Evolutionary conservation across 2,797 vertebrate species (phyloP).

Genomic region (Cyclopterus lumpus): DNA sequence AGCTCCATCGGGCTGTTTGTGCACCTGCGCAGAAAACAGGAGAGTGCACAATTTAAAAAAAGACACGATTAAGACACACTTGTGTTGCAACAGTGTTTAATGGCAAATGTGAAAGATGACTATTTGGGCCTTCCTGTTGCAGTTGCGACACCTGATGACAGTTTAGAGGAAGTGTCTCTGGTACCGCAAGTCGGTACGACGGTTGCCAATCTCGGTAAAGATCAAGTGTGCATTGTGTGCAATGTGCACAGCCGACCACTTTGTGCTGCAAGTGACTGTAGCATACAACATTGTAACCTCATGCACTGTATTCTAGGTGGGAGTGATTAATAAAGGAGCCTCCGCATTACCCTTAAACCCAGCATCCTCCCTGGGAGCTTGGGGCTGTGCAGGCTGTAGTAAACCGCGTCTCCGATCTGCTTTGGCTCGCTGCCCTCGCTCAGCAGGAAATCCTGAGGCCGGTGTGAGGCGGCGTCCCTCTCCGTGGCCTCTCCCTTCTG

Average conservation of each 20-base stretch:
- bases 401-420: conserved; percentile 73
- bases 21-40: conserved; percentile 66
- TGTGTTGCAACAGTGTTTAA: not conserved
- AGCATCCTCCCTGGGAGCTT: conserved; percentile 71
- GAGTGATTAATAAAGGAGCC: not conserved
- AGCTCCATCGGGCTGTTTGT: conserved; percentile 15
- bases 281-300: not conserved
- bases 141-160: conserved; percentile 48
- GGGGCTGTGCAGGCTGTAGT: conserved; percentile 74
- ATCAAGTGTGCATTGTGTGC: conserved; percentile 35
- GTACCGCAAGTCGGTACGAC: conserved; percentile 37
- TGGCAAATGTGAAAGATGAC: no score
- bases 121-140: conserved; percentile 11
- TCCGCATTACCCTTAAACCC: conserved; percentile 81
- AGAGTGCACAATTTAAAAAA: not conserved
- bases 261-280: not conserved
- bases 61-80: not conserved
- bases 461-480: conserved; percentile 40
- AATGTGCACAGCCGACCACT: not conserved
- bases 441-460: conserved; percentile 75
- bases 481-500: conserved; percentile 31
- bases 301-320: not conserved
- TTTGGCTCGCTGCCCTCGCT: conserved; percentile 53
- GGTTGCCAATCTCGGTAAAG: conserved; percentile 46
- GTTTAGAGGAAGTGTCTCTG: conserved; percentile 72